Base-by-base conservation (phyloP, 1,140 invertebrate species). In the Procambarus virginalis region DNA sequence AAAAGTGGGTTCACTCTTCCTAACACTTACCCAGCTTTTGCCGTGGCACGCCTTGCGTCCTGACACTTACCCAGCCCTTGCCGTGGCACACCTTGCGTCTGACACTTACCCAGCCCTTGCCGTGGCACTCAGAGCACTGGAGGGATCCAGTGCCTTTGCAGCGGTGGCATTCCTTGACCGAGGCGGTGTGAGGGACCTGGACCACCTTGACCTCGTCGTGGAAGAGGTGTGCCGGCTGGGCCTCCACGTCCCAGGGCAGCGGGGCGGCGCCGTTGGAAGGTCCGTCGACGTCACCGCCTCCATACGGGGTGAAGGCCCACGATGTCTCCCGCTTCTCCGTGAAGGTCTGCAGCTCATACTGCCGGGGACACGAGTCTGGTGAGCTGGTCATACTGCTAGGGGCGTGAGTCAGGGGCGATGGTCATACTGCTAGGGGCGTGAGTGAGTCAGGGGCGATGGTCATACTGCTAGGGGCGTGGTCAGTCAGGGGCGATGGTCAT, bases 271-370 rank as follows among this genome's bases (percentile, higher is more conserved):
- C 95, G 91, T 94, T 93, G 4, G 93, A 92, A 3, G 94, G 93
- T 0, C 94, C 94, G 92, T 95, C 95, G 12, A 95, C 92, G 34
- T 93, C 93, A 34, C 94, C 94, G 45, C 94, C 94, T 22, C 92
- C 93, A 92, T 95, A 95, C 3, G 95, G 95, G 78, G 94, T 94
- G 93, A 94, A 95, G 6, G 94, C 94, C 95, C 95, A 96, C 45
- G 94, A 93, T 14, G 95, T 95, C 80, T 95, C 94, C 45, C 95
- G 93, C 58, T 94, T 94, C 92, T 96, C 95, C 12, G 94, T 95
- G 92, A 95, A 96, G n/a, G 95, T 95, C 92, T 96, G 95, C 87
- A 96, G 93, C 34, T 95, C 94, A n/a, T n/a, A n/a, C n/a, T n/a
- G n/a, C n/a, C n/a, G n/a, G n/a, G n/a, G n/a, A n/a, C n/a, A n/a